Base-by-base conservation (phyloP, 2,888 invertebrate genomes). In the Tinea semifulvella region DNA sequence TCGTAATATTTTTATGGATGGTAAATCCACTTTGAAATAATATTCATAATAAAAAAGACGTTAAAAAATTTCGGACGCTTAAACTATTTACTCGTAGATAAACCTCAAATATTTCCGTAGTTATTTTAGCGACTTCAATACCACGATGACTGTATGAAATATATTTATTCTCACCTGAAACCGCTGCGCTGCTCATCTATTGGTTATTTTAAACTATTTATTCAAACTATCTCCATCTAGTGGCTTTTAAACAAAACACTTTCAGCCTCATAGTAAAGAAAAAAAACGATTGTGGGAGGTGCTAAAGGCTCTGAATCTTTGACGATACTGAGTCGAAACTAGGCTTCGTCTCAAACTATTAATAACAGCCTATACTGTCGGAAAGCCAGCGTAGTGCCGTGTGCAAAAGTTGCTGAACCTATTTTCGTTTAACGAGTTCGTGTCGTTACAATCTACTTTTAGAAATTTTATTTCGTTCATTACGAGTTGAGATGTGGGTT, bases 111-210 rank as follows among this genome's bases (percentile, higher is more conserved):
- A n/a, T n/a, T n/a, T n/a, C n/a, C n/a, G n/a, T n/a, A n/a, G n/a
- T n/a, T n/a, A n/a, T n/a, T n/a, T n/a, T n/a, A n/a, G n/a, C n/a
- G n/a, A n/a, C n/a, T n/a, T n/a, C n/a, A n/a, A n/a, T n/a, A n/a
- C n/a, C n/a, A n/a, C n/a, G n/a, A n/a, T n/a, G n/a, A n/a, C n/a
- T n/a, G n/a, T n/a, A n/a, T n/a, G n/a, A n/a, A n/a, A n/a, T n/a
- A n/a, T n/a, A n/a, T n/a, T n/a, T n/a, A n/a, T n/a, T n/a, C 36
- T 36, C 36, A 36, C 36, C 18, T 36, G 36, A 18, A 36, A 36
- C 16, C 18, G 6, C 7, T 3, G 3, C 26, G 13, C 2, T 17
- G 7, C 17, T 18, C 36, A 36, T 36, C 36, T 36, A 3, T 18
- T 18, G 36, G 18, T 16, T 31, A 18, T 10, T n/a, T 35, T 36